These are phyloP conservation scores for Anolis apletophallus DNA, from an alignment of 2,797 vertebrate genomes.

Conservation along the genomic window DNA sequence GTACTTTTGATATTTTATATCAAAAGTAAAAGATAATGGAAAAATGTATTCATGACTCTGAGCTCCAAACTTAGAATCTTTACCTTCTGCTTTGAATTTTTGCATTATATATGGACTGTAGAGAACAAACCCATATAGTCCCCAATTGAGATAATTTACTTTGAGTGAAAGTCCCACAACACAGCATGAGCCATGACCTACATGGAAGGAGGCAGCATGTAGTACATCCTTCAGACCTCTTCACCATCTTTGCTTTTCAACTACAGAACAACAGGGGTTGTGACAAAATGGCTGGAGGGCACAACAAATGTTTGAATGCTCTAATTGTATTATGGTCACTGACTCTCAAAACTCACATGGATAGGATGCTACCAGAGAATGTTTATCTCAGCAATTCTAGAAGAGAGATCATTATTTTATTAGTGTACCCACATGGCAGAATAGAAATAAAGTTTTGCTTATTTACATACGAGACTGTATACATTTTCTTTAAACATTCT, in stretches of 20 bases:
- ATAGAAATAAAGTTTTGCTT: no score
- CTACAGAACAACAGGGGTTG: neutral
- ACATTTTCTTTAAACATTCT: neutral
- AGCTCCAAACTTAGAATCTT: neutral
- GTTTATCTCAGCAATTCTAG: conserved; percentile 3
- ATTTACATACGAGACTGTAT: no score
- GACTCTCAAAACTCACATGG: neutral
- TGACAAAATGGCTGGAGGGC: neutral
- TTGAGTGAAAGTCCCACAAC: conserved; percentile 6
- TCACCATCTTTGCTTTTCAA: neutral
- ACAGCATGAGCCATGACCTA: conserved; percentile 4
- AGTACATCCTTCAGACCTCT: neutral
- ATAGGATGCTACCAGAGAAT: neutral
- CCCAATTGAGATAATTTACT: conserved; percentile 23
- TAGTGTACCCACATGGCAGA: neutral
- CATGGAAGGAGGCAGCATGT: neutral
- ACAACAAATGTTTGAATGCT: conserved; percentile 22
- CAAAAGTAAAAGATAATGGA: neutral
- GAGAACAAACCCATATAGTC: neutral
- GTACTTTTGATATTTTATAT: neutral
- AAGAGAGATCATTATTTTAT: neutral
- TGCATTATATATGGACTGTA: neutral
- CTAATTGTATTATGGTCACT: neutral
- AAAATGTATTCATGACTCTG: neutral
- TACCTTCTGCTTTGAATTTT: neutral